Conservation (phyloP, 1,140 invertebrate species). For the Samia ricini region DNA sequence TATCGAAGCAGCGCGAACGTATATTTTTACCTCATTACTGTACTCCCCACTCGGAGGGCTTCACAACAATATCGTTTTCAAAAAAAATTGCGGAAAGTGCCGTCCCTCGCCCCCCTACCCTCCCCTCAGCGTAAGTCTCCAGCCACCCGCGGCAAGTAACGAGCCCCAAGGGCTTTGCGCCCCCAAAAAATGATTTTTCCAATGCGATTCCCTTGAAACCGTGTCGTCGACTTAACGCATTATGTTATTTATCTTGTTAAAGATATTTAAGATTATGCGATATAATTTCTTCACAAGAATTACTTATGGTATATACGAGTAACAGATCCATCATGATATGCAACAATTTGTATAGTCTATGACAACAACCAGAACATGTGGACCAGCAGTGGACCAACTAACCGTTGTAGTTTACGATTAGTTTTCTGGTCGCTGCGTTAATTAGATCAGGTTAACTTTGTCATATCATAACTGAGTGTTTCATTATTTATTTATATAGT, state of each 20-base stretch:
- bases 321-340: no score
- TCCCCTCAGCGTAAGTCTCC: background rate
- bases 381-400: no score
- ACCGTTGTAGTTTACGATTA: no score
- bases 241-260: conserved; percentile 15
- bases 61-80: conserved; percentile 20
- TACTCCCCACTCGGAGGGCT: conserved; percentile 8
- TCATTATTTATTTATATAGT: no score
- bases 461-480: no score
- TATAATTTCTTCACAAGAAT: no score
- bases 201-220: background rate
- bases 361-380: no score
- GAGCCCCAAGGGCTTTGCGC: conserved; percentile 10
- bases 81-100: conserved; percentile 17
- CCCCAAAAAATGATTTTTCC: conserved; percentile 19
- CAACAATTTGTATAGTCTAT: no score
- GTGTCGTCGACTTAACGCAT: conserved; percentile 25
- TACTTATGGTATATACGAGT: no score
- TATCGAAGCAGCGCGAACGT: conserved; percentile 2
- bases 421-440: no score
- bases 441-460: no score
- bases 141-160: background rate
- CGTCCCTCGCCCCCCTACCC: background rate
- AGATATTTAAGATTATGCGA: background rate
- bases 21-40: conserved; percentile 17